phyloP scores from a whole-genome alignment of 2,888 invertebrate genomes.

The Pseudeuparius sepicola region DNA sequence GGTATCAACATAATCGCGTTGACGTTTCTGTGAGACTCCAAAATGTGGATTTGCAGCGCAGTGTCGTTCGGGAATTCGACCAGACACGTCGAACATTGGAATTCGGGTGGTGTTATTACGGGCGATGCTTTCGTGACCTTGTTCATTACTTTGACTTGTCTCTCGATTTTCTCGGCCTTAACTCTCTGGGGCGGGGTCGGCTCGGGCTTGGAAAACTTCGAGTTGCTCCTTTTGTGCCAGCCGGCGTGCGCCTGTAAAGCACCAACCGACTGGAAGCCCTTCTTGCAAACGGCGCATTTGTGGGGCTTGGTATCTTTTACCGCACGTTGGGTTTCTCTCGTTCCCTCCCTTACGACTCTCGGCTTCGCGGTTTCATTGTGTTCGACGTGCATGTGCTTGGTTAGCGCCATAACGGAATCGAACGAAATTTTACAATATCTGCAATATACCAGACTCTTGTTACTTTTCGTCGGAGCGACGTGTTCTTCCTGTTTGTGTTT shows the following conservation, averaged over 20 bases:
- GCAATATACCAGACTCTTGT: slow-evolving; percentile 26
- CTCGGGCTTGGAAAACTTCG: slow-evolving; percentile 19
- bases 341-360: slow-evolving; percentile 18
- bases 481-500: too few relatives aligned
- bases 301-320: slow-evolving; percentile 35
- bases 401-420: slow-evolving; percentile 24
- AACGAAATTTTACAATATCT: slow-evolving; percentile 35
- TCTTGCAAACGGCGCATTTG: slow-evolving; percentile 52
- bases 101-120: slow-evolving; percentile 19
- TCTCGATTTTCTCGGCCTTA: slow-evolving; percentile 25
- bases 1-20: slow-evolving; percentile 31
- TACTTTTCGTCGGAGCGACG: too few relatives aligned
- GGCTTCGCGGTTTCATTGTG: slow-evolving; percentile 28
- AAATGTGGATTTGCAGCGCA: slow-evolving; percentile 35
- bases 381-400: slow-evolving; percentile 33
- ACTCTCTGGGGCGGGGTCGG: slow-evolving; percentile 8
- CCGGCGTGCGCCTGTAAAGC: slow-evolving; percentile 53
- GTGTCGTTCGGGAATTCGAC: slow-evolving; percentile 33
- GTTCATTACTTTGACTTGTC: slow-evolving; percentile 41
- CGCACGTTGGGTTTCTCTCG: too few relatives aligned
- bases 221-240: slow-evolving; percentile 48
- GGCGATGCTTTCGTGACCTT: slow-evolving; percentile 12
- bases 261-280: slow-evolving; percentile 47
- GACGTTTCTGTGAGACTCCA: slow-evolving; percentile 35
- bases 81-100: slow-evolving; percentile 31